These are phyloP conservation scores for Opisthocomus hoazin DNA, from an alignment of 2,113 vertebrate genomes.

Conservation along the genomic window DNA sequence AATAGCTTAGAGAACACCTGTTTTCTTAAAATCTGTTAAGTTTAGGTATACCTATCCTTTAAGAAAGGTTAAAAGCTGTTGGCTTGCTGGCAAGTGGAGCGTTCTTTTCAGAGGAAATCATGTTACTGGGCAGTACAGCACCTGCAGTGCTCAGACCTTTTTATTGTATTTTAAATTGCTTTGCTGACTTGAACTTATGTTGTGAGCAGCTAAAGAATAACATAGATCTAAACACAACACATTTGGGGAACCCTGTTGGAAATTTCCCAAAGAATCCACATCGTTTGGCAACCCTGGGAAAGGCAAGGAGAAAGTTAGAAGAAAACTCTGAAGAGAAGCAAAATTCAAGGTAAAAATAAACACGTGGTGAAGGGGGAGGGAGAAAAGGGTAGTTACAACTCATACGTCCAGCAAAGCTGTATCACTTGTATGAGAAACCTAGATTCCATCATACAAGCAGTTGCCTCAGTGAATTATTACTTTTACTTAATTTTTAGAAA, in stretches of 20 bases:
- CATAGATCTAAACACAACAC: background rate
- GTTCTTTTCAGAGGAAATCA: background rate
- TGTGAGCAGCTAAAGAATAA: background rate
- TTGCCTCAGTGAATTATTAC: constrained; percentile 10
- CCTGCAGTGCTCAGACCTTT: background rate
- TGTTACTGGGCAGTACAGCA: background rate
- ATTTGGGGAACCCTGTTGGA: background rate
- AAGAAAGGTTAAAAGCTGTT: background rate
- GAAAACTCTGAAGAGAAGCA: constrained; percentile 5
- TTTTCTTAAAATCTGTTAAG: background rate
- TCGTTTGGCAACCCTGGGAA: background rate
- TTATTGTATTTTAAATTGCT: background rate
- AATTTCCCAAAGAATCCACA: background rate
- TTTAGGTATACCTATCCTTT: background rate
- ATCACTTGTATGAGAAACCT: background rate
- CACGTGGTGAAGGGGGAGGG: background rate
- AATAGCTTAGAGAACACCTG: background rate
- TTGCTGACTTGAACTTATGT: background rate
- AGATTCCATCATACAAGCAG: background rate
- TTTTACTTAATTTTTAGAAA: constrained; percentile 46
- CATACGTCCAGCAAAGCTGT: background rate
- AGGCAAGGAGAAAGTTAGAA: constrained; percentile 9
- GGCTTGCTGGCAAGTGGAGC: background rate
- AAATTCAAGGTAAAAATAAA: constrained; percentile 32
- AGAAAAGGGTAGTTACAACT: background rate